phyloP scores from a whole-genome alignment of 2,797 vertebrate genomes.

The Hydrocynus forskahlii region DNA sequence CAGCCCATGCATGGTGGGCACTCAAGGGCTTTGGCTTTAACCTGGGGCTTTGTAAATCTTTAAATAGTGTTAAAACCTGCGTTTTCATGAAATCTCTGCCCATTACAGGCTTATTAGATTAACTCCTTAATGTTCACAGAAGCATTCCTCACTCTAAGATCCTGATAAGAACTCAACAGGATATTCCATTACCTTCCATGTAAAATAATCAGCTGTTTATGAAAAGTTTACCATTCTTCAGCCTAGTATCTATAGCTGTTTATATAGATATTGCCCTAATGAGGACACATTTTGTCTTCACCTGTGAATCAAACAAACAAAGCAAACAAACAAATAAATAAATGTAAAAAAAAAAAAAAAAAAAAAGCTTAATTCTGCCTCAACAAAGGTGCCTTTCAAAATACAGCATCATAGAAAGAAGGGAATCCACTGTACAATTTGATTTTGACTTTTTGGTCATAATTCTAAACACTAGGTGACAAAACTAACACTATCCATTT shows the following conservation, averaged over 20 bases:
- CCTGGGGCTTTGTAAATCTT: conserved; percentile 23
- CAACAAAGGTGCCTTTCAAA: too few relatives aligned
- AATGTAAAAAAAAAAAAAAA: too few relatives aligned
- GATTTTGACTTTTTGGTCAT: neutral
- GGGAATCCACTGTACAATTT: too few relatives aligned
- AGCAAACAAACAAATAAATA: too few relatives aligned
- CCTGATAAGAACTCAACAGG: neutral
- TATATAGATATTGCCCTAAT: too few relatives aligned
- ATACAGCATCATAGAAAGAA: too few relatives aligned
- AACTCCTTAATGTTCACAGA: neutral
- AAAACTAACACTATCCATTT: neutral
- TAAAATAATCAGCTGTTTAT: neutral
- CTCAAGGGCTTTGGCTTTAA: conserved; percentile 40
- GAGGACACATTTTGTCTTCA: too few relatives aligned
- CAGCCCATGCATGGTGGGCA: conserved; percentile 28
- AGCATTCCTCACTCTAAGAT: neutral
- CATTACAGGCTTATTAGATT: conserved; percentile 17
- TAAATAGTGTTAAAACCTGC: conserved; percentile 14
- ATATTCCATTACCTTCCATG: neutral
- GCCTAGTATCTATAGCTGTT: neutral
- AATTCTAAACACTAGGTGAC: neutral
- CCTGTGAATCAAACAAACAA: too few relatives aligned
- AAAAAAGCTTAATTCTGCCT: too few relatives aligned
- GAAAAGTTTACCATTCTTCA: neutral
- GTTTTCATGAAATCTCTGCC: conserved; percentile 9